Evolutionary conservation across 1,140 invertebrate genomes (phyloP), one percentile per base, ranked within the genome.

Genomic region (Trissolcus basalis): DNA sequence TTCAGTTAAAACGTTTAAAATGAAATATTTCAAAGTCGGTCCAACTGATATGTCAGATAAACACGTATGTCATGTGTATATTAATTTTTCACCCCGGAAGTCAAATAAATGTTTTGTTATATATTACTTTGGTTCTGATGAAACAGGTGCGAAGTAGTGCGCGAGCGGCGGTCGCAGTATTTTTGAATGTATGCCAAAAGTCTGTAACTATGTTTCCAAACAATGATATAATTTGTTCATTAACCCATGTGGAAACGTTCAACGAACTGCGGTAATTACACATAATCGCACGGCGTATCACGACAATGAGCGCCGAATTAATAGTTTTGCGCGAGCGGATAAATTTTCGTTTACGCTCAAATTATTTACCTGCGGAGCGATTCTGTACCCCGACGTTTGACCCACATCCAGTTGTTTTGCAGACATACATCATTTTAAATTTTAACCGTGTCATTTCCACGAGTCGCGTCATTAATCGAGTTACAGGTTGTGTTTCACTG

Each of bases 151-250:
- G 45, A 65, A 43, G 15, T 47, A 49, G 35, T 65, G 65, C 70
- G 60, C 53, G 60, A 5, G 60, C 27, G 53, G 35, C 69, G 55
- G 47, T 58, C 54, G 51, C 49, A 14, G 32, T 65, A 55, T 39
- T 43, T 6, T 73, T 65, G 55, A 73, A 65, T 60, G 61, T 73
- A 19, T 65, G 70, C 70, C 60, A 74, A n/a, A n/a, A 74, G 39
- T 8, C 41, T 39, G 48, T 63, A 33, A 55, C 36, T 45, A 50
- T 27, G 56, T 67, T 50, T 50, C 58, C 63, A 56, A 74, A 74
- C 71, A 74, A 74, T 68, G 15, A 50, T 27, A 49, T 50, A 61
- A 68, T 74, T 74, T 68, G 50, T 63, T 67, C 71, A 58, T 68
- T 51, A 75, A 47, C 44, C 49, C 27, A 47, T 55, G 67, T 27